phyloP scores from a whole-genome alignment of 2,113 vertebrate species.

The Halcyon senegalensis region DNA sequence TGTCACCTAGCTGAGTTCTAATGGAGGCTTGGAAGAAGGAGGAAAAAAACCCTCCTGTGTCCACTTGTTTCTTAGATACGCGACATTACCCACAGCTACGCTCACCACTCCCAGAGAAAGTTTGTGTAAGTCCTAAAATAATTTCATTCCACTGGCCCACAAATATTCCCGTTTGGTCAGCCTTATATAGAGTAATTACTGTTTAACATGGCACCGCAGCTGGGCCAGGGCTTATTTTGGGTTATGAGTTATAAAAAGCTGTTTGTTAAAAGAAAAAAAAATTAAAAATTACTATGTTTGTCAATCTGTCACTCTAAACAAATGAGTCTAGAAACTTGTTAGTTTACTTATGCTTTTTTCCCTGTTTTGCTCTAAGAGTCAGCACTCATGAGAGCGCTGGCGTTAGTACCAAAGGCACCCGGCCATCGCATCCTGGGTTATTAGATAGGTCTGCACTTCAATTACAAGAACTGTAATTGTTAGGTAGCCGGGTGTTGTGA shows the following conservation, averaged over 20 bases:
- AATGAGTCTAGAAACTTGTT: constrained; percentile 44
- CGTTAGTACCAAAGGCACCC: not conserved
- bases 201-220: constrained; percentile 54
- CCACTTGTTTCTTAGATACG: not conserved
- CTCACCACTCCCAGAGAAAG: constrained; percentile 39
- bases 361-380: constrained; percentile 41
- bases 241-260: constrained; percentile 66
- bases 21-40: not conserved
- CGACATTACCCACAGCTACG: not conserved
- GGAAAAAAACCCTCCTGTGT: not conserved
- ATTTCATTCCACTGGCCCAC: constrained; percentile 19
- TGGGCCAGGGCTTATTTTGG: constrained; percentile 63
- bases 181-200: constrained; percentile 61
- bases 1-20: not conserved
- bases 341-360: not conserved
- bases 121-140: constrained; percentile 60
- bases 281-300: not conserved
- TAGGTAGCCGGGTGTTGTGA: not conserved
- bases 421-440: not conserved
- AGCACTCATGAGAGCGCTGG: not conserved
- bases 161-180: constrained; percentile 53
- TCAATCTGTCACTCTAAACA: constrained; percentile 48
- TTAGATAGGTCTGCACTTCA: not conserved
- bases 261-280: not conserved
- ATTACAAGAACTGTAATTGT: not conserved